These are phyloP conservation scores for Gymnothorax reevesii DNA, from an alignment of 2,797 vertebrate species.

Conservation along the genomic window DNA sequence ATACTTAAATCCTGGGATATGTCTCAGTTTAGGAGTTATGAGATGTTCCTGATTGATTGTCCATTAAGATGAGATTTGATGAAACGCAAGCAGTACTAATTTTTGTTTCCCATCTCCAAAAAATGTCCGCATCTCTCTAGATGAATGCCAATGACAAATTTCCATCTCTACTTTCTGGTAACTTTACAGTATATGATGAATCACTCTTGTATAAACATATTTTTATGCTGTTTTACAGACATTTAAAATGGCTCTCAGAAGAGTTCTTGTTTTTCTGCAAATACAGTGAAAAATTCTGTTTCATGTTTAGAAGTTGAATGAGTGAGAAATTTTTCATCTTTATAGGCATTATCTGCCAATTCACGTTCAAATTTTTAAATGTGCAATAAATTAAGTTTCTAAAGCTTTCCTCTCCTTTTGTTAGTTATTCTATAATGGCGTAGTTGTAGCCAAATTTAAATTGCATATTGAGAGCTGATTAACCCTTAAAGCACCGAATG, in stretches of 20 bases:
- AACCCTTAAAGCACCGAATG: no score
- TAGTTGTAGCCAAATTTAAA: not conserved
- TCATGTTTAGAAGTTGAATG: conserved; percentile 52
- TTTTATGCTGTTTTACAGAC: conserved; percentile 58
- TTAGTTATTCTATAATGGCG: not conserved
- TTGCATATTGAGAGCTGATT: not conserved
- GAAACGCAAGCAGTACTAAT: not conserved
- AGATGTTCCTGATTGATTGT: not conserved
- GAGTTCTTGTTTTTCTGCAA: conserved; percentile 42
- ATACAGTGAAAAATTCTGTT: conserved; percentile 48
- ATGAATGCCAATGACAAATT: conserved; percentile 42
- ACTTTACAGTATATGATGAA: conserved; percentile 39
- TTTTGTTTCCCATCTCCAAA: not conserved
- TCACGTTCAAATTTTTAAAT: conserved; percentile 43
- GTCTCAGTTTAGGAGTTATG: not conserved
- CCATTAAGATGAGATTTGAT: not conserved
- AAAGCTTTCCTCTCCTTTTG: conserved; percentile 21
- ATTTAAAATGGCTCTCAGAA: conserved; percentile 37
- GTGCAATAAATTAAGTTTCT: conserved; percentile 51
- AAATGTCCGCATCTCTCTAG: conserved; percentile 24
- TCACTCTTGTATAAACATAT: conserved; percentile 50
- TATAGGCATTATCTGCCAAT: conserved; percentile 37
- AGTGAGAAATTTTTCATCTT: conserved; percentile 67
- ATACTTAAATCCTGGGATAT: conserved; percentile 16
- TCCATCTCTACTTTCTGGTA: conserved; percentile 32